phyloP scores from a whole-genome alignment of 2,888 invertebrate genomes.

The Torymus texanus region DNA sequence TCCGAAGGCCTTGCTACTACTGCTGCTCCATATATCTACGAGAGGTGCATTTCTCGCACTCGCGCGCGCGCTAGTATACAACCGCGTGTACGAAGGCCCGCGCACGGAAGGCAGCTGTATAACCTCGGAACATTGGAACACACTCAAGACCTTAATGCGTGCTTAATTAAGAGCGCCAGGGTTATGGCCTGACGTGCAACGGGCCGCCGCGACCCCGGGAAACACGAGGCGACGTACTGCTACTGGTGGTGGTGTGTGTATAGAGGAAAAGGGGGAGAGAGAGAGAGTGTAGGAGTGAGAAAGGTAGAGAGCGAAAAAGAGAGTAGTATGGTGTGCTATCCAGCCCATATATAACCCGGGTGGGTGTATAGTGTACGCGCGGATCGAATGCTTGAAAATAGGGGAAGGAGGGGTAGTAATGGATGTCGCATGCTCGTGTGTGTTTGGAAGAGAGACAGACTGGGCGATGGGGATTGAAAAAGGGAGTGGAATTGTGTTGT shows the following conservation, averaged over 20 bases:
- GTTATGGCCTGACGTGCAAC: conserved; percentile 59
- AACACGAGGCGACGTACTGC: neutral
- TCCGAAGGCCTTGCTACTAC: neutral
- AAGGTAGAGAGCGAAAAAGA: neutral
- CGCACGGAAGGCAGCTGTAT: conserved; percentile 14
- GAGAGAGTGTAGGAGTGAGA: neutral
- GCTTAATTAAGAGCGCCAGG: conserved; percentile 71
- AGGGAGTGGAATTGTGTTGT: no score
- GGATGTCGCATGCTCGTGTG: no score
- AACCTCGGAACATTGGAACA: conserved; percentile 61
- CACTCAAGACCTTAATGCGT: conserved; percentile 73
- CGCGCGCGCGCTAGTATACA: neutral
- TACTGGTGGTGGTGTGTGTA: neutral
- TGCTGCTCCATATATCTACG: conserved; percentile 6
- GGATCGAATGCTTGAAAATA: neutral
- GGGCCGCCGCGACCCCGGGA: conserved; percentile 23
- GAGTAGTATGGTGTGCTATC: no score
- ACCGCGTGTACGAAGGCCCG: neutral
- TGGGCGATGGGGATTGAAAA: no score
- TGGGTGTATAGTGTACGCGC: neutral
- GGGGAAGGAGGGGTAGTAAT: neutral
- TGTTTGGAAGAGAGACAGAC: no score
- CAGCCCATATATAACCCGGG: conserved; percentile 7
- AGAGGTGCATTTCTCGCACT: neutral
- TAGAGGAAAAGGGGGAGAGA: conserved; percentile 1